Evolutionary conservation across 2,888 invertebrate genomes (phyloP).

Genomic region (Phyllotreta cruciferae): DNA sequence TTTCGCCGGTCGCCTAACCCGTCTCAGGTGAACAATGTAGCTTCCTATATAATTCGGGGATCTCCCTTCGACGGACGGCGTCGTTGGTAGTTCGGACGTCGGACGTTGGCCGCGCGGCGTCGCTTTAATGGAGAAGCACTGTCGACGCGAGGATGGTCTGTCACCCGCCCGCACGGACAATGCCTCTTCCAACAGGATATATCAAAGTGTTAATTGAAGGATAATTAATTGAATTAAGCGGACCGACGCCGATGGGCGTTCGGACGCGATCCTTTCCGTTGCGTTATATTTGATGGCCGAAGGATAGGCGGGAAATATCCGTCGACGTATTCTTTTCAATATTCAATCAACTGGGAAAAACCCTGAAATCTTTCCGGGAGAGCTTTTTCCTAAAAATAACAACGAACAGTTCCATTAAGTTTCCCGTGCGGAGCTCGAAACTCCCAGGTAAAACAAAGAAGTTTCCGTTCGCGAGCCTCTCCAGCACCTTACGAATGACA

Average conservation of each 20-base stretch:
- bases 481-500: conserved; percentile 22
- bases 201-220: conserved; percentile 55
- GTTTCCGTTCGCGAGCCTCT: conserved; percentile 1
- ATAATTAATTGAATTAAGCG: conserved; percentile 56
- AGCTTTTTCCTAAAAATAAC: too few relatives aligned
- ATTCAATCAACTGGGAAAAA: too few relatives aligned
- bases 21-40: conserved; percentile 17
- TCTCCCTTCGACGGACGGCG: conserved; percentile 11
- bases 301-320: too few relatives aligned
- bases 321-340: too few relatives aligned
- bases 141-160: conserved; percentile 34
- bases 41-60: conserved; percentile 1
- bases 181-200: conserved; percentile 42
- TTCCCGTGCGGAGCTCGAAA: not conserved
- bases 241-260: conserved; percentile 44
- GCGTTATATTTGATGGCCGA: too few relatives aligned
- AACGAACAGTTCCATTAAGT: too few relatives aligned
- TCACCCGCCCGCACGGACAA: conserved; percentile 40
- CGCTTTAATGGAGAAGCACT: conserved; percentile 41
- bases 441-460: conserved; percentile 18
- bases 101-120: conserved; percentile 15
- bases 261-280: not conserved
- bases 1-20: conserved; percentile 1
- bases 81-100: conserved; percentile 1
- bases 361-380: too few relatives aligned